phyloP scores from a whole-genome alignment of 2,113 vertebrate genomes.

The Elanoides forficatus region DNA sequence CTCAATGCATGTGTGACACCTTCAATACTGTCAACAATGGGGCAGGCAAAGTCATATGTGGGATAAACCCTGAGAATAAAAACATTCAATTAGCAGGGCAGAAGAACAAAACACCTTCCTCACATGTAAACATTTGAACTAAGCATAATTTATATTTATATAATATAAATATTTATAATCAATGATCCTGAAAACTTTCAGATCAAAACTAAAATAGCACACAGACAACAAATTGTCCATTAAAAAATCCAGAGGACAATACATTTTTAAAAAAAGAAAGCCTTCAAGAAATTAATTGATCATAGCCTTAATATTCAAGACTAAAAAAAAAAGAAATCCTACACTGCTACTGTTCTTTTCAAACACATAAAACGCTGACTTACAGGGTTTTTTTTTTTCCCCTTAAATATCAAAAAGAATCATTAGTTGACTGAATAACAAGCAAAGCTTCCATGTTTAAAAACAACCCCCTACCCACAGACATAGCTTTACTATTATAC shows the following conservation, averaged over 20 bases:
- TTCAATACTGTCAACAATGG: slow-evolving; percentile 96
- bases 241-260: neutral
- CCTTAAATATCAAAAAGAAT: neutral
- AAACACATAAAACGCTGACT: neutral
- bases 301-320: neutral
- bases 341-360: neutral
- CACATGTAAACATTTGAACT: neutral
- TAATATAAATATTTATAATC: neutral
- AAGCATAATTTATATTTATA: neutral
- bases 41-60: slow-evolving; percentile 96
- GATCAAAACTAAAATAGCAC: neutral
- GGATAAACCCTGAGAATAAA: slow-evolving; percentile 83
- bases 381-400: fast-evolving
- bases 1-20: slow-evolving; percentile 94
- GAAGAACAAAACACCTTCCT: neutral
- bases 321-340: neutral
- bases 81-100: neutral
- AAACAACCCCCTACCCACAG: neutral
- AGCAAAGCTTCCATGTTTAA: neutral
- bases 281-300: neutral
- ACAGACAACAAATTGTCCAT: neutral
- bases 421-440: neutral
- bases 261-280: neutral
- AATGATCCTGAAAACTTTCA: neutral
- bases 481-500: neutral